A percentile compares a stretch with the other conserved stretches of the same genome.
phyloP scores from a whole-genome alignment of 2,888 invertebrate genomes.

The Heliconius cydno region DNA sequence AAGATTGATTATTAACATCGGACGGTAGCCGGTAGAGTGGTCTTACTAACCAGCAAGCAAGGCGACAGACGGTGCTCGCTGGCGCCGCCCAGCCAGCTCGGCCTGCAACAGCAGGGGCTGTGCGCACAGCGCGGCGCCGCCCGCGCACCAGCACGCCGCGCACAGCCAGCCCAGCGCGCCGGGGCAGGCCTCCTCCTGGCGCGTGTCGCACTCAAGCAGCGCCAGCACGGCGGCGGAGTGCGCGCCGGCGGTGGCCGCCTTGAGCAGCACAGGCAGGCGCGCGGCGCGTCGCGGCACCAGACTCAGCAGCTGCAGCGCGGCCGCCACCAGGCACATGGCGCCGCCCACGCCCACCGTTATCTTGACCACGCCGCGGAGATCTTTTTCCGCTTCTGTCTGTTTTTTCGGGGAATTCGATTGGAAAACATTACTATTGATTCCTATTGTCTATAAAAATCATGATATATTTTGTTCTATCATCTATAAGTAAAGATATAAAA shows the following conservation, averaged over 20 bases:
- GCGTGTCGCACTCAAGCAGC: slow-evolving; percentile 70
- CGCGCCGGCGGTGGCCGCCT: slow-evolving; percentile 70
- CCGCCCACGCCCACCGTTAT: slow-evolving; percentile 72
- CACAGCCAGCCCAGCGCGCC: slow-evolving; percentile 88
- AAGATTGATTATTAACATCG: no score
- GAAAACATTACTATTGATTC: no score
- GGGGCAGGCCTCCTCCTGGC: slow-evolving; percentile 70
- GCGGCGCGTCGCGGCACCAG: slow-evolving; percentile 62
- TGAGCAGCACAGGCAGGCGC: slow-evolving; percentile 64
- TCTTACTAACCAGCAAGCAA: slow-evolving; percentile 84
- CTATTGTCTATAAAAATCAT: no score
- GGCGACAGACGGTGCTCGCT: slow-evolving; percentile 86
- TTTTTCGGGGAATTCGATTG: background rate
- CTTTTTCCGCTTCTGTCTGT: slow-evolving; percentile 73
- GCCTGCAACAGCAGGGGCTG: slow-evolving; percentile 88
- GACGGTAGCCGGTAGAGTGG: no score
- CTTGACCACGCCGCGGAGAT: slow-evolving; percentile 70
- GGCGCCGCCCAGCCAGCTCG: slow-evolving; percentile 85
- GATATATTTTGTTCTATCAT: no score
- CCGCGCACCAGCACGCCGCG: slow-evolving; percentile 86
- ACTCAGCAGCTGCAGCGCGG: slow-evolving; percentile 68
- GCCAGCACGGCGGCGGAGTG: slow-evolving; percentile 72
- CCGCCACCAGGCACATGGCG: slow-evolving; percentile 72
- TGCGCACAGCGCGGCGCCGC: slow-evolving; percentile 88
- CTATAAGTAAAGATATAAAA: no score